A percentile compares a stretch with the other conserved stretches of the same genome.
phyloP scores from a whole-genome alignment of 2,888 invertebrate species.

The Tenthredo notha region DNA sequence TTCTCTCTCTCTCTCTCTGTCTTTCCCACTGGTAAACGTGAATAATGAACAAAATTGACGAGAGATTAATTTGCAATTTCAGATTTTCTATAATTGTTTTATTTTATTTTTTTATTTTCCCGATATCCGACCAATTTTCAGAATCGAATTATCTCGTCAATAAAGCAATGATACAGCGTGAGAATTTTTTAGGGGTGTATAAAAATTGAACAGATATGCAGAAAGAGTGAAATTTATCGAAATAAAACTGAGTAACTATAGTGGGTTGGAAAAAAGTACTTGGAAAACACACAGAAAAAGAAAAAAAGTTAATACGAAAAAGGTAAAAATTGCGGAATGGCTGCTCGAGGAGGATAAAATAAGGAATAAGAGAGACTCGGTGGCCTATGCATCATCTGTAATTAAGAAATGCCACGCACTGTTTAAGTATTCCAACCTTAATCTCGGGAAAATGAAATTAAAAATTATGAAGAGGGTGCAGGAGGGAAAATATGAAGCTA shows the following conservation, averaged over 20 bases:
- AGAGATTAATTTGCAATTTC: neutral
- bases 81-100: no score
- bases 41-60: constrained; percentile 39
- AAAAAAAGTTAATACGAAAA: neutral
- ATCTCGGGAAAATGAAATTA: constrained; percentile 72
- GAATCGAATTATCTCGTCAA: no score
- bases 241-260: neutral
- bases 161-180: no score
- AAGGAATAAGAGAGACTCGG: constrained; percentile 42
- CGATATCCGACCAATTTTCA: no score
- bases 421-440: constrained; percentile 71
- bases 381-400: constrained; percentile 71
- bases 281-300: no score
- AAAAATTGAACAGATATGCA: no score
- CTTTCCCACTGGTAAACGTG: neutral
- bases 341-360: constrained; percentile 12
- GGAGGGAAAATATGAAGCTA: constrained; percentile 59
- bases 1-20: neutral
- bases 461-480: constrained; percentile 64
- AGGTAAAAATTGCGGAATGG: constrained; percentile 14
- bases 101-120: no score
- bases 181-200: no score
- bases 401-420: constrained; percentile 73
- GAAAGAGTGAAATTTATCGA: neutral
- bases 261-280: neutral